Conservation (phyloP, 2,113 vertebrate genomes). For the Oryzias curvinotus region DNA sequence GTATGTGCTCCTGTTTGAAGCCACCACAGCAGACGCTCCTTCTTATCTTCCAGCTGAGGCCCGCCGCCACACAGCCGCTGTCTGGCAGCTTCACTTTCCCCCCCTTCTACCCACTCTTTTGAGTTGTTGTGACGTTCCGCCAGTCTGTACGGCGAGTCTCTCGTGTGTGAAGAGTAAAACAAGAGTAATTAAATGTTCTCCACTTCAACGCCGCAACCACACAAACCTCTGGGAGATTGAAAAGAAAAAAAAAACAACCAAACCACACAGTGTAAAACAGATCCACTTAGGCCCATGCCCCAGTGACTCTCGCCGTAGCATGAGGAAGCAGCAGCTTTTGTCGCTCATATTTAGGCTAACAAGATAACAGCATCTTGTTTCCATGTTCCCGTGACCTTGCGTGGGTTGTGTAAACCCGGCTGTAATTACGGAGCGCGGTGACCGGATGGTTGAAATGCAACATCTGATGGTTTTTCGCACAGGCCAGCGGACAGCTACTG, state of each 20-base stretch:
- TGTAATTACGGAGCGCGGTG: constrained; percentile 85
- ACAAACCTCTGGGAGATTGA: constrained; percentile 53
- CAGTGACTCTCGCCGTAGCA: constrained; percentile 26
- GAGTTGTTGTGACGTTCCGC: constrained; percentile 46
- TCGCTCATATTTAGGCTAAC: constrained; percentile 15
- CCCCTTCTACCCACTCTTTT: constrained; percentile 25
- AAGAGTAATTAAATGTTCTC: constrained; percentile 70
- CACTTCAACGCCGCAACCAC: constrained; percentile 35
- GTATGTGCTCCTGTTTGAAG: neutral
- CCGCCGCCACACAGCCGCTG: constrained; percentile 3
- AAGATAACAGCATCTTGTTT: constrained; percentile 49
- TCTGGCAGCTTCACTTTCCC: constrained; percentile 13
- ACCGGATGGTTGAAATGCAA: constrained; percentile 85
- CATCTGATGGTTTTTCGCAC: constrained; percentile 79
- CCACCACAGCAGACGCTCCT: constrained; percentile 4
- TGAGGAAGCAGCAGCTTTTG: constrained; percentile 17
- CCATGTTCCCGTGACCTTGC: constrained; percentile 64
- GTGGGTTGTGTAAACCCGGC: constrained; percentile 81
- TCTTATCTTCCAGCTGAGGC: constrained; percentile 7
- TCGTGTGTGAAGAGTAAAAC: constrained; percentile 62
- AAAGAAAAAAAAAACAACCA: constrained; percentile 8
- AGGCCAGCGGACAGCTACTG: constrained; percentile 81
- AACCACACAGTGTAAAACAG: constrained; percentile 52
- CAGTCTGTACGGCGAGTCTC: constrained; percentile 31
- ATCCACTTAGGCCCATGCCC: constrained; percentile 50